Conservation (phyloP, 2,797 vertebrate species). For the Pangasius larnaudii region DNA sequence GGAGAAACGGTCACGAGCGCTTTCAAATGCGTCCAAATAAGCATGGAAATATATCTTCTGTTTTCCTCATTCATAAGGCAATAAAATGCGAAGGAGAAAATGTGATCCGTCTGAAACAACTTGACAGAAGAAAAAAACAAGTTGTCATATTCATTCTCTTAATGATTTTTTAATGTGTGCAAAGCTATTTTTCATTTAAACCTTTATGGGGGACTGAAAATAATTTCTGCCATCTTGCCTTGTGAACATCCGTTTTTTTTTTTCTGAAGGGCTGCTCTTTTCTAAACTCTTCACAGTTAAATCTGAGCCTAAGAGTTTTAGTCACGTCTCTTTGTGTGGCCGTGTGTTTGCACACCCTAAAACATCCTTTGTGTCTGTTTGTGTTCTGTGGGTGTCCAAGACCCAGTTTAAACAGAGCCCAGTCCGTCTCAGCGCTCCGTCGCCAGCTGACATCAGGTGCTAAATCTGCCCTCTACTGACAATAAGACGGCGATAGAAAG, state of each 20-base stretch:
- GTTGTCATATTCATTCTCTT: constrained; percentile 31
- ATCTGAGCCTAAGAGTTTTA: constrained; percentile 30
- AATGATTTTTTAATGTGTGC: constrained; percentile 31
- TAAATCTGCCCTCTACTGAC: constrained; percentile 50
- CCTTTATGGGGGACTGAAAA: constrained; percentile 27
- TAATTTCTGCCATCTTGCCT: constrained; percentile 8
- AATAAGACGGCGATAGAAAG: constrained; percentile 46
- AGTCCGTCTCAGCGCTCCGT: constrained; percentile 5
- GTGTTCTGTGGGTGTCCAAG: constrained; percentile 20
- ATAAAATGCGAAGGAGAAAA: constrained; percentile 43
- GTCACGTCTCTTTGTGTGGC: constrained; percentile 39
- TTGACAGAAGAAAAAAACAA: constrained; percentile 17
- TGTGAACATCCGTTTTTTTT: not conserved
- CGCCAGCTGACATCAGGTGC: constrained; percentile 43
- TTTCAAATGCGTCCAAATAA: constrained; percentile 46
- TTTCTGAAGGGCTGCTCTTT: not conserved
- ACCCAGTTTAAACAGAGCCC: constrained; percentile 37
- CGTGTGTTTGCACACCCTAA: constrained; percentile 29
- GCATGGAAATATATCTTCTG: constrained; percentile 44
- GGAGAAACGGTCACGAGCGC: constrained; percentile 25
- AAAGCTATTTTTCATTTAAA: constrained; percentile 32
- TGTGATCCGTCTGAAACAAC: constrained; percentile 42
- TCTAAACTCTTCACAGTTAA: constrained; percentile 13
- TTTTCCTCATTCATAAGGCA: constrained; percentile 48
- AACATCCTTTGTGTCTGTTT: constrained; percentile 32